Evolutionary conservation across 2,797 vertebrate genomes (phyloP).

Genomic region (Alcedo atthis): DNA sequence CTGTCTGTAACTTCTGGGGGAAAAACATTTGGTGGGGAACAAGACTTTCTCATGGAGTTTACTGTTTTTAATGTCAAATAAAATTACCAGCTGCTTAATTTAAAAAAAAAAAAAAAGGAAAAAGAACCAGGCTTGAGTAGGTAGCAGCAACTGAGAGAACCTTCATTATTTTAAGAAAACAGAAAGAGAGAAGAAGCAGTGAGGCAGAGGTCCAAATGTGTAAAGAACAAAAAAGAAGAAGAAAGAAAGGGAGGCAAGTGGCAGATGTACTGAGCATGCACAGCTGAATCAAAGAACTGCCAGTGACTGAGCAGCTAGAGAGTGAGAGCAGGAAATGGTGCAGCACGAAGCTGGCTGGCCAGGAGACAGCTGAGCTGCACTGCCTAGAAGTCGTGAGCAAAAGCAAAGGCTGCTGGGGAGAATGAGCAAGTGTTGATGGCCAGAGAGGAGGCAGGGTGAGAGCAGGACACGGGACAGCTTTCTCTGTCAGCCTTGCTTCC

Average conservation of each 20-base stretch:
- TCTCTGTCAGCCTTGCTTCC: slow-evolving; percentile 28
- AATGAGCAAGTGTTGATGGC: slow-evolving; percentile 51
- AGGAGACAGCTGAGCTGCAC: slow-evolving; percentile 60
- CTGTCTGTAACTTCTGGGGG: background rate
- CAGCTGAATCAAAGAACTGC: slow-evolving; percentile 65
- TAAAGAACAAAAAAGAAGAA: slow-evolving; percentile 56
- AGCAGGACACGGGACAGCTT: slow-evolving; percentile 47
- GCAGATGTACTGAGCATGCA: slow-evolving; percentile 61
- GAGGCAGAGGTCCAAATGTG: slow-evolving; percentile 61
- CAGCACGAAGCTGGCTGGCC: slow-evolving; percentile 58
- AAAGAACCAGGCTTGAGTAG: slow-evolving; percentile 15
- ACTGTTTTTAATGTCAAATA: slow-evolving; percentile 9
- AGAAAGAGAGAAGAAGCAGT: slow-evolving; percentile 32
- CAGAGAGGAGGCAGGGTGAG: slow-evolving; percentile 45
- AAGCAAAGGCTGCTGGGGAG: slow-evolving; percentile 57
- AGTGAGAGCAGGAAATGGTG: slow-evolving; percentile 61
- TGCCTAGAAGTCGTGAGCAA: slow-evolving; percentile 18
- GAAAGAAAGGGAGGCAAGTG: slow-evolving; percentile 53
- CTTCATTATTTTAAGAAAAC: slow-evolving; percentile 44
- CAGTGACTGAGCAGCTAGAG: slow-evolving; percentile 54
- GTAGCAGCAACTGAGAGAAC: slow-evolving; percentile 27
- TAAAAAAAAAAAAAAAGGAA: background rate
- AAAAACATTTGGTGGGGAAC: background rate
- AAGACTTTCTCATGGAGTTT: background rate
- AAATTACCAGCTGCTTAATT: slow-evolving; percentile 22